Conservation (phyloP, 2,113 vertebrate genomes). For the Strigops habroptila region DNA sequence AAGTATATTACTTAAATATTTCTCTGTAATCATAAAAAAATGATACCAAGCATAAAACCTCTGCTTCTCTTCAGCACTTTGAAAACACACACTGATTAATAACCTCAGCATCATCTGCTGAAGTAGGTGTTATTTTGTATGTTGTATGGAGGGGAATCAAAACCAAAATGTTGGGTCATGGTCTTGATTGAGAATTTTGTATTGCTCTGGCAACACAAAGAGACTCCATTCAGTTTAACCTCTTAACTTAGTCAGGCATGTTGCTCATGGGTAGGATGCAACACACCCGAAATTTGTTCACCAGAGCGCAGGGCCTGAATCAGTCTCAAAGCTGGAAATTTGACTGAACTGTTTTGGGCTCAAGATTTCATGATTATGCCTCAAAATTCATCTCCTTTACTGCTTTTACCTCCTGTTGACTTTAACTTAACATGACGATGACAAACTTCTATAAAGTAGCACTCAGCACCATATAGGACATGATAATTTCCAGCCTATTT, state of each 20-base stretch:
- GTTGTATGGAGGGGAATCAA: not conserved
- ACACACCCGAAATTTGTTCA: not conserved
- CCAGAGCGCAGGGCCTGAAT: not conserved
- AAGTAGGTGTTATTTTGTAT: not conserved
- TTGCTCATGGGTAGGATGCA: not conserved
- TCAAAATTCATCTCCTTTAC: not conserved
- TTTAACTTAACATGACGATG: not conserved
- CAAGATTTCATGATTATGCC: not conserved
- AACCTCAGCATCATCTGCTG: not conserved
- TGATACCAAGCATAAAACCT: not conserved
- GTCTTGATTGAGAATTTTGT: not conserved
- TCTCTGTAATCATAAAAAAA: not conserved
- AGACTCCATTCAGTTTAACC: not conserved
- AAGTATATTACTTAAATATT: not conserved
- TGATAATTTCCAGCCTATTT: not conserved
- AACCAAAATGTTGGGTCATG: not conserved
- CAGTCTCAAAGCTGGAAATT: not conserved
- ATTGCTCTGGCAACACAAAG: conserved; percentile 5
- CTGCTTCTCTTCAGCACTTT: not conserved
- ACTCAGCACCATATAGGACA: not conserved
- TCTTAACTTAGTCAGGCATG: not conserved
- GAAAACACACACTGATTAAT: not conserved
- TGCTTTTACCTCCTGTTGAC: not conserved
- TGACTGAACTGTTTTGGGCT: not conserved
- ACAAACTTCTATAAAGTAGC: not conserved